Base-by-base conservation (phyloP, 2,888 invertebrate genomes). In the Laothoe populi region DNA sequence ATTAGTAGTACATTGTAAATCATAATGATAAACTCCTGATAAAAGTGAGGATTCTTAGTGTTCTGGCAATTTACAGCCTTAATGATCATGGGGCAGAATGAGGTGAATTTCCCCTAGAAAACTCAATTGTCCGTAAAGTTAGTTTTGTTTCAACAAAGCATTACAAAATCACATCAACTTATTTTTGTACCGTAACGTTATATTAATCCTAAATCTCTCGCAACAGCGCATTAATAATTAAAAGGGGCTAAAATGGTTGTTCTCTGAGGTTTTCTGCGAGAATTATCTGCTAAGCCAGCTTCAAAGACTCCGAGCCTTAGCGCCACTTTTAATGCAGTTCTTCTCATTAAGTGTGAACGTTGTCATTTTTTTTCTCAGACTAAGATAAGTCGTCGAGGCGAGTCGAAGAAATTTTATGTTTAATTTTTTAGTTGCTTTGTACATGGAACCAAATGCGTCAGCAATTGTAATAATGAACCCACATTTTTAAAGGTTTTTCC, bases 181-280 rank as follows among this genome's bases (percentile, higher is more conserved):
- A 19, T 11, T 16, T 40, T n/a, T 40, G 31, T 7, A 42, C 58
- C 40, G 46, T 58, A 21, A 46, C 74, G 72, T 73, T 69, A 72
- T 70, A 70, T 82, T 80, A 82, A 78, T 73, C 82, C 75, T 74
- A 87, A 87, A 87, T 87, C 86, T 81, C 74, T 76, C 80, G 82
- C 80, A 75, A 75, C 77, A 77, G 82, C 75, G 80, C 83, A 87
- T 88, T 88, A 86, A 87, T 89, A 87, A 88, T 89, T 85, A 88
- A 87, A 81, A 79, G 77, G 81, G 84, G 87, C 84, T 77, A 78
- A 77, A 82, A 80, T 75, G 75, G 78, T 83, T 77, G 82, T 81
- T 78, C 46, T 71, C 64, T 70, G 67, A 68, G 79, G 78, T 78
- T 86, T 82, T 86, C 80, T 83, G 81, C 77, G 68, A 77, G 81